phyloP scores from a whole-genome alignment of 2,888 invertebrate genomes.

The Clivina fossor region DNA sequence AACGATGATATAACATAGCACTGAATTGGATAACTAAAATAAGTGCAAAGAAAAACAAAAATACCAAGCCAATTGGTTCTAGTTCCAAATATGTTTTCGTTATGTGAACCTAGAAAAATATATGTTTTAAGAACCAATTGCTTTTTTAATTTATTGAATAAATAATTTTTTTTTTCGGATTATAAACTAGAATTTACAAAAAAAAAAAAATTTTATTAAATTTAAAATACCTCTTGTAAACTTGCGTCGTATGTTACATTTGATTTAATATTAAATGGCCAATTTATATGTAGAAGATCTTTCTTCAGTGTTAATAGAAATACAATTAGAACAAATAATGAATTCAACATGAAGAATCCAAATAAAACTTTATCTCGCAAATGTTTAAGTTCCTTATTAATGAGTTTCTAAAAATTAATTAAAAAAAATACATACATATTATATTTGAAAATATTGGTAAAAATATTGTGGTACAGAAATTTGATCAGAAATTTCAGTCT shows the following conservation, averaged over 20 bases:
- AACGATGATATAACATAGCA: constrained; percentile 98
- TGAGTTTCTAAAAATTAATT: constrained; percentile 75
- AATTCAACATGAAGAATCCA: constrained; percentile 98
- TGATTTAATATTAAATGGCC: constrained; percentile 93
- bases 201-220: constrained; percentile 38
- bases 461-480: too few species aligned
- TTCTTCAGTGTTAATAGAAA: constrained; percentile 98
- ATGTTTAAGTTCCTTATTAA: constrained; percentile 88
- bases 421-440: too few species aligned
- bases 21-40: constrained; percentile 95
- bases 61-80: constrained; percentile 95
- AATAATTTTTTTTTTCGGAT: too few species aligned
- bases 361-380: constrained; percentile 93
- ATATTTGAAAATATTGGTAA: constrained; percentile 17
- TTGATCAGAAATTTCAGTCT: too few species aligned
- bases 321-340: constrained; percentile 97
- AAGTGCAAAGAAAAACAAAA: constrained; percentile 96
- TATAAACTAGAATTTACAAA: constrained; percentile 35
- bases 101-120: constrained; percentile 70
- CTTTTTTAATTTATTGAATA: too few species aligned
- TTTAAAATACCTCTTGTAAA: constrained; percentile 87
- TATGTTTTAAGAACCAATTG: too few species aligned
- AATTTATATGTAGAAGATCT: constrained; percentile 92
- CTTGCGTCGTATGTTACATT: constrained; percentile 90
- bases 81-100: constrained; percentile 89